phyloP scores from a whole-genome alignment of 2,888 invertebrate genomes.

The Epicampocera succincta region DNA sequence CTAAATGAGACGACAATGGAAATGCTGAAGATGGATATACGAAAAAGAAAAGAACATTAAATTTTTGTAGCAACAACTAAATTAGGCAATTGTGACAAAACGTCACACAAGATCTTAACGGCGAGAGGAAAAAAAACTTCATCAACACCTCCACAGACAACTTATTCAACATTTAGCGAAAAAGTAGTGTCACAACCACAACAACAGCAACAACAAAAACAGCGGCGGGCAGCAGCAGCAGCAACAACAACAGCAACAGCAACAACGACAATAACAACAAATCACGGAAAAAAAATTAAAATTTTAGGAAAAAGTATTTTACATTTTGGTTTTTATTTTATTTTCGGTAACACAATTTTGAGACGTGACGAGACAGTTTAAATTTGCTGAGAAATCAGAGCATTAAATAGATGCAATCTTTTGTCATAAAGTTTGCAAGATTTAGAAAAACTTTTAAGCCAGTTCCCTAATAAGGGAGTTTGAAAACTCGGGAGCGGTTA shows the following conservation, averaged over 20 bases:
- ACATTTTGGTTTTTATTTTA: constrained; percentile 4
- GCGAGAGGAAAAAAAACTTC: constrained; percentile 63
- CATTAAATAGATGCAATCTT: constrained; percentile 29
- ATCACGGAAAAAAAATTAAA: constrained; percentile 19
- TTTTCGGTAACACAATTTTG: constrained; percentile 43
- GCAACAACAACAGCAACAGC: constrained; percentile 7
- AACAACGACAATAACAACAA: constrained; percentile 12
- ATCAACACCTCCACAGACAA: constrained; percentile 70
- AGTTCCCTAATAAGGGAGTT: too few species aligned
- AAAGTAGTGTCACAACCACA: constrained; percentile 8
- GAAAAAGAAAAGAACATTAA: constrained; percentile 4
- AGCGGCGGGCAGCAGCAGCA: constrained; percentile 5
- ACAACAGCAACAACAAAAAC: constrained; percentile 3
- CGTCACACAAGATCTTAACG: constrained; percentile 64
- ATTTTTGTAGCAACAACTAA: constrained; percentile 31
- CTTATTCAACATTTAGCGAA: constrained; percentile 63
- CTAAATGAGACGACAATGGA: constrained; percentile 42
- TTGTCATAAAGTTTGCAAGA: too few species aligned
- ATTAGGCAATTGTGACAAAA: constrained; percentile 67
- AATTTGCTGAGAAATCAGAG: constrained; percentile 7
- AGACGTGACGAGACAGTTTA: constrained; percentile 40
- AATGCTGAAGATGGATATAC: constrained; percentile 36
- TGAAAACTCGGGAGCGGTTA: too few species aligned
- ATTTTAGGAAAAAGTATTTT: constrained; percentile 34
- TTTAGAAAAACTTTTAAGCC: too few species aligned